These are phyloP conservation scores for Rhinogobius similis DNA, from an alignment of 2,113 vertebrate genomes.

Conservation along the genomic window DNA sequence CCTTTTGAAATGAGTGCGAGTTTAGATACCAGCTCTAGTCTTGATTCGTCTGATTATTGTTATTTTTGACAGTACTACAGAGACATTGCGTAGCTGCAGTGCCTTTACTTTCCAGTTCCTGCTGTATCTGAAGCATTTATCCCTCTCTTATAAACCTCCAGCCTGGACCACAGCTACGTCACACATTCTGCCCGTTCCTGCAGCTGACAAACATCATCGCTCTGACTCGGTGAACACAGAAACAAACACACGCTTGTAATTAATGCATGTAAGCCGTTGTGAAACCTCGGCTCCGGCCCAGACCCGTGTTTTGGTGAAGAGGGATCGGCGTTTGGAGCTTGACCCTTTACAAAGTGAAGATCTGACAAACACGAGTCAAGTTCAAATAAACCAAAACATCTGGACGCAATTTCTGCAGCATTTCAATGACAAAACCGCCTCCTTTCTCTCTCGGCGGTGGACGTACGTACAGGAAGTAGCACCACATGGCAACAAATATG, in stretches of 20 bases:
- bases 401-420: slow-evolving; percentile 40
- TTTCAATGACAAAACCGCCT: slow-evolving; percentile 44
- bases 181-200: background rate
- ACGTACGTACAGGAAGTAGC: slow-evolving; percentile 10
- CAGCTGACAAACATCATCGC: slow-evolving; percentile 5
- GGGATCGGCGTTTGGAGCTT: slow-evolving; percentile 45
- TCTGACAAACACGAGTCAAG: slow-evolving; percentile 40
- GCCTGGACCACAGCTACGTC: background rate
- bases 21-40: too few relatives aligned
- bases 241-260: background rate
- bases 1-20: too few relatives aligned
- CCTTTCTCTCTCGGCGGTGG: slow-evolving; percentile 28
- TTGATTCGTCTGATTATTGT: too few relatives aligned
- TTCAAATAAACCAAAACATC: slow-evolving; percentile 47
- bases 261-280: background rate
- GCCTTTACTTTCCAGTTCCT: too few relatives aligned
- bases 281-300: slow-evolving; percentile 13
- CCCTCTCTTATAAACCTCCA: background rate
- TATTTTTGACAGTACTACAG: too few relatives aligned
- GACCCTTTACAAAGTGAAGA: slow-evolving; percentile 36
- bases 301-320: slow-evolving; percentile 12
- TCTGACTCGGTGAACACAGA: slow-evolving; percentile 1
- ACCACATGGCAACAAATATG: background rate
- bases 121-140: background rate
- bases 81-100: background rate